Evolutionary conservation across 1,140 invertebrate genomes (phyloP).

Genomic region (Trypoxylus dichotomus): DNA sequence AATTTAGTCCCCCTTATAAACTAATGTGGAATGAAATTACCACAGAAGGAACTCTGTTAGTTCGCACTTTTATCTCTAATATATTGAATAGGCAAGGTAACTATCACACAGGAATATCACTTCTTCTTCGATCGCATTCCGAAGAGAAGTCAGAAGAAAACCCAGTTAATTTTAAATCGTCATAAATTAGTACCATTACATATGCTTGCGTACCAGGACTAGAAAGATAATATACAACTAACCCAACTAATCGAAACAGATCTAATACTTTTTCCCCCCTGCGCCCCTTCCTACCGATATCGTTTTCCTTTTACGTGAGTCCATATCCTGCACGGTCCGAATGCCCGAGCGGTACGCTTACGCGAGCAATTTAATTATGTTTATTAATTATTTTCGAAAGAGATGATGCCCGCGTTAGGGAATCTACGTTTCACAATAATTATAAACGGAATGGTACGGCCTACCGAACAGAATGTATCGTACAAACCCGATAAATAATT

Average conservation of each 20-base stretch:
- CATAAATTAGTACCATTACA: neutral
- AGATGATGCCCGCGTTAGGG: neutral
- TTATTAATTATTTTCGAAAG: neutral
- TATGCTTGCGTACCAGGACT: neutral
- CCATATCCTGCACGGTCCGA: neutral
- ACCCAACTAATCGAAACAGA: neutral
- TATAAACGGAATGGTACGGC: neutral
- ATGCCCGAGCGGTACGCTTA: neutral
- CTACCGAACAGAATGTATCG: neutral
- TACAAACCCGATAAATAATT: neutral
- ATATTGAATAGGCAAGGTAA: too few species aligned
- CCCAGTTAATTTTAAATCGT: neutral
- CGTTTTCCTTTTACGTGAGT: neutral
- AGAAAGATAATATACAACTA: too few species aligned
- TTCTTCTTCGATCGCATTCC: neutral
- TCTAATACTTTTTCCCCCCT: neutral
- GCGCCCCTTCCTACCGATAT: neutral
- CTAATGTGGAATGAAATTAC: too few species aligned
- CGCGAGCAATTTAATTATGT: slow-evolving; percentile 13
- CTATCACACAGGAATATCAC: neutral
- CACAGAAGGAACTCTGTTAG: too few species aligned
- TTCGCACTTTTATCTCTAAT: too few species aligned
- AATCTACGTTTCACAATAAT: neutral
- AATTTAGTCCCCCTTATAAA: too few species aligned
- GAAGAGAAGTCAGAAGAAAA: neutral